Evolutionary conservation across 2,113 vertebrate species (phyloP), one percentile per base, ranked within the genome.

Genomic region (Drymodes brunneopygia): DNA sequence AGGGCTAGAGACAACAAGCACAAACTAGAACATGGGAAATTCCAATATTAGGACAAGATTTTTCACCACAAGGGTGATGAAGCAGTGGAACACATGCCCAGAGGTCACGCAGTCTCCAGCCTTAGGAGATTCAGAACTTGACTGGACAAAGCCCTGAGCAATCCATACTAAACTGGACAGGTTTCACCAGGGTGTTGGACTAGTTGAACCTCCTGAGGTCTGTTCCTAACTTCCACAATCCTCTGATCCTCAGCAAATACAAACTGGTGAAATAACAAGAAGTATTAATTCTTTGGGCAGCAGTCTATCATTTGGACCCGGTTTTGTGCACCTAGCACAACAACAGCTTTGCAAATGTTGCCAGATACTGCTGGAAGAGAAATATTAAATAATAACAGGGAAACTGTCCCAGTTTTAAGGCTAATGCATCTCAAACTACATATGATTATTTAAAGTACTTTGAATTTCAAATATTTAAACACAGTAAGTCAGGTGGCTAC

Each of bases 1-100:
- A 50, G 54, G 67, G 40, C 58, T 81, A 77, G 67, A 88, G 38
- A 61, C 79, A 86, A 88, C 57, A 82, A 60, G 74, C 67, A 73
- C 71, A 81, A 88, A 88, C 51, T 86, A 83, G 65, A 94, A 82
- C 50, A 61, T 10, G 81, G 82, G 75, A 73, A 94, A 92, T 90
- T 80, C 90, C 82, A 82, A 24, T 72, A 70, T 29, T 77, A 54
- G 74, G 67, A 83, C 60, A 93, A 80, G 71, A 4, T 65, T 65
- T 85, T 60, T 75, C 66, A 90, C 65, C 73, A 64, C 9, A 7
- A 82, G 40, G 61, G 78, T 82, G 70, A 90, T 36, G 78, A 91
- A 89, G 47, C 72, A 81, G 31, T 51, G 20, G 44, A 94, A 87
- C 67, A 78, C 10, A 4, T 90, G 71, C 70, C 70, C 66, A 89